phyloP scores from a whole-genome alignment of 2,113 vertebrate genomes.

The Eublepharis macularius region DNA sequence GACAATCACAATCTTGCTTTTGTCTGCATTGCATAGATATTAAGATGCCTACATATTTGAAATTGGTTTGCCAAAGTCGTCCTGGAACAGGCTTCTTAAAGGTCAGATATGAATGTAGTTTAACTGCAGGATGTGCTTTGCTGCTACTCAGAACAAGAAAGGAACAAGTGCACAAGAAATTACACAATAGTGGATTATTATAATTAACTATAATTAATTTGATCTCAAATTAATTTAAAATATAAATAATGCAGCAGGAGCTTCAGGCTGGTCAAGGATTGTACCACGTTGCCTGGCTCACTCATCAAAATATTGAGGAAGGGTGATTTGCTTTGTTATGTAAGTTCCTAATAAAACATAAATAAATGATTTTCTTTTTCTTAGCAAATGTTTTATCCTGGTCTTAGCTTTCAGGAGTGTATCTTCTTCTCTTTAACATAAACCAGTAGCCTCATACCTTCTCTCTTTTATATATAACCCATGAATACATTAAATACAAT shows the following conservation, averaged over 20 bases:
- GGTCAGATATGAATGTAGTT: background rate
- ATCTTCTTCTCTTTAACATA: slow-evolving; percentile 57
- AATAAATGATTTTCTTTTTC: slow-evolving; percentile 61
- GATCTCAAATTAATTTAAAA: slow-evolving; percentile 66
- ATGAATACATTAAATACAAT: slow-evolving; percentile 49
- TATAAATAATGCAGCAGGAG: slow-evolving; percentile 72
- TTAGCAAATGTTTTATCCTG: slow-evolving; percentile 44
- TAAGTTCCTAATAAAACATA: slow-evolving; percentile 54
- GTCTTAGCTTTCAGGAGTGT: slow-evolving; percentile 53
- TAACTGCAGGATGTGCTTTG: background rate
- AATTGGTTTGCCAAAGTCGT: slow-evolving; percentile 6
- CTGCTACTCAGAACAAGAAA: background rate
- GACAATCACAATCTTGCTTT: background rate
- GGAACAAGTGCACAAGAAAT: slow-evolving; percentile 2
- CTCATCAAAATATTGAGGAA: slow-evolving; percentile 46
- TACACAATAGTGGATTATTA: slow-evolving; percentile 3
- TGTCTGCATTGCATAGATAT: background rate
- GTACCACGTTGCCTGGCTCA: slow-evolving; percentile 30
- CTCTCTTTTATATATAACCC: slow-evolving; percentile 16
- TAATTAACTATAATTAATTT: slow-evolving; percentile 69
- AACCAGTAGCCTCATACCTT: slow-evolving; percentile 33
- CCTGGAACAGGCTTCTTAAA: background rate
- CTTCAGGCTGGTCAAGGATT: slow-evolving; percentile 53
- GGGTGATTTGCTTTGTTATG: slow-evolving; percentile 41
- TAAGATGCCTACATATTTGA: background rate